These are phyloP conservation scores for Rallus crepitans DNA, from an alignment of 2,797 vertebrate species.

Conservation along the genomic window DNA sequence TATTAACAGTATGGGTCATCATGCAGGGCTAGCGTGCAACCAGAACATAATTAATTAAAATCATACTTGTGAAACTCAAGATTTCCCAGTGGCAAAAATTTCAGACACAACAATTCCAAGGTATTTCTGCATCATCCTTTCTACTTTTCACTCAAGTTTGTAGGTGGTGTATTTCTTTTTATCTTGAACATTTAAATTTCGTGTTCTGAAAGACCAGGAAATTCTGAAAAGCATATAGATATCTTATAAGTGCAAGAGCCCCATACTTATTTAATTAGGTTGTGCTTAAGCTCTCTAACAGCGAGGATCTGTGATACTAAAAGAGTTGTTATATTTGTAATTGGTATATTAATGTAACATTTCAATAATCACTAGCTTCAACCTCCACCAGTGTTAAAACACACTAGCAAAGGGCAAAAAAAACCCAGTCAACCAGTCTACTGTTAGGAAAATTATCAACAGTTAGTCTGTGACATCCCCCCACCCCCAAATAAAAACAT, in stretches of 20 bases:
- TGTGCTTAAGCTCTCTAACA: not conserved
- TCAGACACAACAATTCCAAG: accelerated
- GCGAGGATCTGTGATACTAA: not conserved
- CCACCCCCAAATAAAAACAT: not conserved
- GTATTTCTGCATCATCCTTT: not conserved
- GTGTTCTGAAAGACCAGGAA: not conserved
- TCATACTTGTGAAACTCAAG: not conserved
- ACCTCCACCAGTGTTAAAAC: not conserved
- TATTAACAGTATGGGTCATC: not conserved
- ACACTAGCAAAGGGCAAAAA: not conserved
- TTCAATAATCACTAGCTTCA: not conserved
- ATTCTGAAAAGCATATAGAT: not conserved
- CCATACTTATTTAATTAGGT: not conserved
- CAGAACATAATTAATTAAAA: not conserved
- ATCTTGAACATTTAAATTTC: not conserved
- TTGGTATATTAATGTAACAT: not conserved
- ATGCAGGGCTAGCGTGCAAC: not conserved
- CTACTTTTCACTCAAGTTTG: not conserved
- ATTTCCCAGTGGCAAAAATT: not conserved
- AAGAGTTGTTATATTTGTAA: not conserved
- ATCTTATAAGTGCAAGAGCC: not conserved
- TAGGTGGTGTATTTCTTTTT: not conserved
- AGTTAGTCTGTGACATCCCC: not conserved
- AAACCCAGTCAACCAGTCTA: accelerated
- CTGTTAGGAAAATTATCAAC: not conserved